Conservation (phyloP, 2,113 vertebrate species). For the Gambusia holbrooki region DNA sequence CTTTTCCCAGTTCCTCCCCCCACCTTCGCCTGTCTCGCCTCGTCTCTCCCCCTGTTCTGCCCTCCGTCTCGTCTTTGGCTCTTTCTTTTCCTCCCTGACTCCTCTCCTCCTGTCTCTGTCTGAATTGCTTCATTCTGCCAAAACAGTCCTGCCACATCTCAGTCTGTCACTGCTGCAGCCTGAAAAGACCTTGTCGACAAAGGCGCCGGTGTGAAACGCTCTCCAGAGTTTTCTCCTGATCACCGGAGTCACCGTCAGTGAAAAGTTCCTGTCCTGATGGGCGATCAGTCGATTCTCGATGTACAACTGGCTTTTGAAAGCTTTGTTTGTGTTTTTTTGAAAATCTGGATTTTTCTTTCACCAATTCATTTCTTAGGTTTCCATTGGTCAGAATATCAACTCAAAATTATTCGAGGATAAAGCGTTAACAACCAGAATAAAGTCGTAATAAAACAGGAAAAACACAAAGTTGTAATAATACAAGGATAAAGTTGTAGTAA, state of each 20-base stretch:
- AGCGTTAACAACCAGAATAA: too few species aligned
- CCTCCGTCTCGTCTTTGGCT: conserved; percentile 57
- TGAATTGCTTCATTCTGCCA: conserved; percentile 68
- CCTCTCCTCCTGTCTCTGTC: conserved; percentile 30
- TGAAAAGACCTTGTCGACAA: conserved; percentile 68
- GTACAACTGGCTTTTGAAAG: too few species aligned
- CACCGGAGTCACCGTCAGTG: conserved; percentile 37
- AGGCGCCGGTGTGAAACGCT: conserved; percentile 66
- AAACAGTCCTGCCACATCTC: conserved; percentile 64
- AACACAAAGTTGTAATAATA: too few species aligned
- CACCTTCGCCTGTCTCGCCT: conserved; percentile 51
- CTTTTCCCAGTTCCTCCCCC: conserved; percentile 58
- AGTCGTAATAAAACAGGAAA: too few species aligned
- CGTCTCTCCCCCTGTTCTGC: conserved; percentile 12
- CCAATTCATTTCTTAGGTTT: too few species aligned
- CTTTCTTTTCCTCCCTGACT: conserved; percentile 37
- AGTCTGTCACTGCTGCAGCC: conserved; percentile 63
- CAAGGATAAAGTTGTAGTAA: too few species aligned
- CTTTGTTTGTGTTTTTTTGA: too few species aligned
- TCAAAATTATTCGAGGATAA: too few species aligned
- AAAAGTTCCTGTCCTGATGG: too few species aligned
- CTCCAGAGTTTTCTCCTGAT: conserved; percentile 52
- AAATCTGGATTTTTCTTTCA: too few species aligned
- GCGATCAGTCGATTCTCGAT: too few species aligned
- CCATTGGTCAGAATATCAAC: too few species aligned